Base-by-base conservation (phyloP, 2,888 invertebrate species). In the Dolichopus griseipennis region DNA sequence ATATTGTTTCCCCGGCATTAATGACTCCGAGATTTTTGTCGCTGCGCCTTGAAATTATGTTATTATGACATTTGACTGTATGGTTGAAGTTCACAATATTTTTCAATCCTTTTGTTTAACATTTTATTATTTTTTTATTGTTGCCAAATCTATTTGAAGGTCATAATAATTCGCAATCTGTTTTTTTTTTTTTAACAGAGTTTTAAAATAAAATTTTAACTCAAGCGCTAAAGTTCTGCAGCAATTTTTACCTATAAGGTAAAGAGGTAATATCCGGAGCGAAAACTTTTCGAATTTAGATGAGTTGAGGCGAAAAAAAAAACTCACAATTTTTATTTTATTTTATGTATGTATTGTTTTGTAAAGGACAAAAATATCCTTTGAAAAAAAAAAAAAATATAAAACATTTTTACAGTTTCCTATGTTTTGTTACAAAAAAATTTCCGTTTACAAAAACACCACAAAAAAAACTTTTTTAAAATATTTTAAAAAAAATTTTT, bases 341-440 rank as follows among this genome's bases (percentile, higher is more conserved):
- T 37, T 27, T 27, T 27, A 27, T 27, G 5, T 27, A 27, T n/a
- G n/a, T n/a, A 12, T 43, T 43, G 43, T 43, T 15, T 18, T 52
- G 5, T 52, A 52, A 52, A 52, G 52, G 52, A 52, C 52, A 52
- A 52, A 52, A 52, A 52, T 52, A 52, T 52, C 52, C 52, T 52
- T 52, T n/a, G 15, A 15, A 52, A 18, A 52, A n/a, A 52, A 27
- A 5, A 27, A 27, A 15, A 52, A 18, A 52, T 4, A 52, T 4
- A 5, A 27, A 27, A 27, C 27, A 18, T 52, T 52, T 52, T 52
- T n/a, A 52, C 18, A 12, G 37, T 52, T 52, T 52, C 52, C 15
- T 52, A 2, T 52, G 9, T 18, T 52, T 52, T 52, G 9, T 52
- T 52, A 18, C 10, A 10, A 18, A 12, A 43, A 52, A 52, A 52